Conservation (phyloP, 2,888 invertebrate species). For the Ophioninae sp. region DNA sequence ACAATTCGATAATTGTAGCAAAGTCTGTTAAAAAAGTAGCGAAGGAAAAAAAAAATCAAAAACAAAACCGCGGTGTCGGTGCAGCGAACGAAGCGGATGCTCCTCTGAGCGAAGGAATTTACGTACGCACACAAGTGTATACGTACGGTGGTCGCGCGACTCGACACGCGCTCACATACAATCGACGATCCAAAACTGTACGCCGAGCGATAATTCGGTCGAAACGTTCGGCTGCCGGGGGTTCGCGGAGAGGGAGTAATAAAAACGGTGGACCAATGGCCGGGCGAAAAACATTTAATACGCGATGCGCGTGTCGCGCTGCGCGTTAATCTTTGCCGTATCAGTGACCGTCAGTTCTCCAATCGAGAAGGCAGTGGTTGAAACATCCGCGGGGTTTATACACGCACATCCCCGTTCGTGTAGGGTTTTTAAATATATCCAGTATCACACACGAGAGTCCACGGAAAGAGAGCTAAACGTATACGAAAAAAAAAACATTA, state of each 20-base stretch:
- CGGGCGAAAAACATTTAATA: slow-evolving; percentile 69
- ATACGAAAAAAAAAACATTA: too few relatives aligned
- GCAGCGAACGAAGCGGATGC: too few relatives aligned
- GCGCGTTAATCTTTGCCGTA: slow-evolving; percentile 77
- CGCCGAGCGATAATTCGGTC: slow-evolving; percentile 43
- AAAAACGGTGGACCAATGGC: slow-evolving; percentile 64
- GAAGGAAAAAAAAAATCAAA: too few relatives aligned
- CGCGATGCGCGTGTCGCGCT: slow-evolving; percentile 78
- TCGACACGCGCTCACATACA: background rate
- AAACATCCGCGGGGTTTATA: slow-evolving; percentile 55
- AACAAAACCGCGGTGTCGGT: too few relatives aligned
- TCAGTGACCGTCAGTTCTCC: slow-evolving; percentile 74
- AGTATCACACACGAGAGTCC: slow-evolving; percentile 15
- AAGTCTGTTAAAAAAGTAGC: too few relatives aligned
- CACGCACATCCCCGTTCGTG: slow-evolving; percentile 11
- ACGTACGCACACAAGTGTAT: background rate
- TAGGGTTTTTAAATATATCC: slow-evolving; percentile 24
- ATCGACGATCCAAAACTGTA: slow-evolving; percentile 29
- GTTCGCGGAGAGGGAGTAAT: slow-evolving; percentile 39
- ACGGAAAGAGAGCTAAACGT: too few relatives aligned
- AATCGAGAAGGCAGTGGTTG: slow-evolving; percentile 72
- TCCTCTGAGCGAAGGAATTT: slow-evolving; percentile 14
- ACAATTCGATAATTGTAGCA: too few relatives aligned
- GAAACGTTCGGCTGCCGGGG: slow-evolving; percentile 38
- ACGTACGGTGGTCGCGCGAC: background rate